Percentiles rank a stretch among this genome's conserved stretches.
Conservation (phyloP, 2,888 invertebrate genomes). For the Drosophila melanosoma region DNA sequence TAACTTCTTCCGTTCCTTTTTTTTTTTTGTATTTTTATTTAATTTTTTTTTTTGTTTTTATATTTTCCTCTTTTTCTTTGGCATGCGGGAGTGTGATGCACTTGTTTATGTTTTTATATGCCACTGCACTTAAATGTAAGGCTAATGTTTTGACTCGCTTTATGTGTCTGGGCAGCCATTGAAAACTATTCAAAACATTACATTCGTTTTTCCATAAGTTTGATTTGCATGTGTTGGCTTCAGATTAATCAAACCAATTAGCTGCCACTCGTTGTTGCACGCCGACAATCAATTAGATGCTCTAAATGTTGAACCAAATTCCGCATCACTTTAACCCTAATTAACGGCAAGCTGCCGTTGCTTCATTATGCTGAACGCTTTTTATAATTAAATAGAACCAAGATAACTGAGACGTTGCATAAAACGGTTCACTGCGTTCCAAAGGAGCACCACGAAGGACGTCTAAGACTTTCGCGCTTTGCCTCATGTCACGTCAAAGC, state of each 20-base stretch:
- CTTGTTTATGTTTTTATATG: conserved; percentile 63
- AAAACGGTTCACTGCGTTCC: conserved; percentile 41
- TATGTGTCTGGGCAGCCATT: conserved; percentile 28
- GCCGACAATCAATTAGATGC: conserved; percentile 22
- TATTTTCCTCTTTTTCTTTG: not conserved
- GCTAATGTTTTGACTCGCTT: conserved; percentile 60
- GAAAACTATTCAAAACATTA: conserved; percentile 40
- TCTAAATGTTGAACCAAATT: conserved; percentile 7
- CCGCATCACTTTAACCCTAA: conserved; percentile 54
- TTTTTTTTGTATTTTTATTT: conserved; percentile 1
- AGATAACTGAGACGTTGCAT: conserved; percentile 23
- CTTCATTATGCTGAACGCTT: conserved; percentile 21
- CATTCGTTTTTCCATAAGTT: conserved; percentile 15
- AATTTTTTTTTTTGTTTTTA: conserved; percentile 8
- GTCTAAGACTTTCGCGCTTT: conserved; percentile 1
- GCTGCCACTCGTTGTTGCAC: not conserved
- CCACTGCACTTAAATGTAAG: conserved; percentile 74
- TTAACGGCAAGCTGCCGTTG: conserved; percentile 47
- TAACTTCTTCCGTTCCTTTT: not conserved
- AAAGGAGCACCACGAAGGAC: conserved; percentile 27
- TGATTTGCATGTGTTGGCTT: not conserved
- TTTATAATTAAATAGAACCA: conserved; percentile 27
- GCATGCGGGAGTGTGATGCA: conserved; percentile 22
- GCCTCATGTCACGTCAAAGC: conserved; percentile 27
- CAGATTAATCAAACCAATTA: conserved; percentile 10